Base-by-base conservation (phyloP, 1,140 invertebrate species). In the Sycophaga agraensis region DNA sequence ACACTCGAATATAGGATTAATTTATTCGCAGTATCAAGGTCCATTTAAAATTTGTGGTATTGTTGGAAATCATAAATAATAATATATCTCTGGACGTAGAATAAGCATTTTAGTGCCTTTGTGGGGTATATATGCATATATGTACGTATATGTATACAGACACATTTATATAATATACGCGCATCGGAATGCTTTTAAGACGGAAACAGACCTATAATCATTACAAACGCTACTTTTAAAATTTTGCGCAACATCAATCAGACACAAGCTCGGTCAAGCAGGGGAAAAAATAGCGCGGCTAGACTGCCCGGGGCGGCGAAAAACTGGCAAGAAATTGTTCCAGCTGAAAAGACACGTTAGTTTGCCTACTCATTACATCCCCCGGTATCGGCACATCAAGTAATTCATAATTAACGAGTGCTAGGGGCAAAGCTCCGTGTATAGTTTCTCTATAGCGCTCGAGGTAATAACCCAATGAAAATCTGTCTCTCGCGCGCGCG, bases 331-430 rank as follows among this genome's bases (percentile, higher is more conserved):
- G 24, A 28, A 45, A 49, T 1, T 7, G 17, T 45, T 56, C 17
- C 12, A 56, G 4, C 17, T 31, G 28, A 56, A 45, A 45, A 35
- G 28, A 24, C 51, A 54, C 21, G 37, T 16, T 24, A 50, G 9
- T 22, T 39, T 39, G 19, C 19, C 17, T 51, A 35, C 4, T n/a
- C 11, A 37, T 12, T 39, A 2, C 8, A 24, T 45, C 19, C 12
- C 21, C 14, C 8, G 39, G 16, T 26, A 40, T 39, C 6, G 9
- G 16, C 21, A 24, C 12, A n/a, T n/a, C n/a, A 8, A 2, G 22
- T 53, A 21, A 24, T n/a, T 53, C 34, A 19, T 12, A 40, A 53
- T 53, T 53, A 22, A 53, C 39, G 7, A 39, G 35, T n/a, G n/a
- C n/a, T n/a, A n/a, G n/a, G n/a, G n/a, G n/a, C n/a, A n/a, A n/a